phyloP scores from a whole-genome alignment of 2,888 invertebrate species.

The Fabriciana adippe region DNA sequence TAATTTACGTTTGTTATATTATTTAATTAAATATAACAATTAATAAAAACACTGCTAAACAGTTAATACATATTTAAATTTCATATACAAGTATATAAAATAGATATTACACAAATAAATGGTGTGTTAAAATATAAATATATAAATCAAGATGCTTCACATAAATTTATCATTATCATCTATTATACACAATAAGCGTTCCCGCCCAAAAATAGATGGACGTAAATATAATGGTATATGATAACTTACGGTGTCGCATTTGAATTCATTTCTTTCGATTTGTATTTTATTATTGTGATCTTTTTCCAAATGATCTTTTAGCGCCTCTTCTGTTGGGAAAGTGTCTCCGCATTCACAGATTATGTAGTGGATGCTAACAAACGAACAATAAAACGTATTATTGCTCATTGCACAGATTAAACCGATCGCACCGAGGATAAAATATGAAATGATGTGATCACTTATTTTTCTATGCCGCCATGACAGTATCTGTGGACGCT shows the following conservation, averaged over 20 bases:
- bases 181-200: background rate
- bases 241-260: conserved; percentile 46
- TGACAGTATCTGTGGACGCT: conserved; percentile 47
- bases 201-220: conserved; percentile 15
- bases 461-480: conserved; percentile 47
- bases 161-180: no score
- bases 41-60: no score
- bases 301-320: conserved; percentile 56
- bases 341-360: conserved; percentile 70
- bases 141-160: no score
- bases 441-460: conserved; percentile 27
- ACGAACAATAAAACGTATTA: conserved; percentile 61
- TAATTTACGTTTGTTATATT: no score
- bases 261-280: conserved; percentile 50
- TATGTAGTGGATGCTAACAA: conserved; percentile 68
- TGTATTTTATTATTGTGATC: conserved; percentile 53
- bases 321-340: conserved; percentile 59
- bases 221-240: background rate
- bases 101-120: no score
- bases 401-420: conserved; percentile 58
- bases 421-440: background rate
- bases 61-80: no score
- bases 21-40: no score
- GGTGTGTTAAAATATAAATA: no score
- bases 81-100: no score